phyloP scores from a whole-genome alignment of 2,888 invertebrate species.

The Reticulitermes lucifugus region DNA sequence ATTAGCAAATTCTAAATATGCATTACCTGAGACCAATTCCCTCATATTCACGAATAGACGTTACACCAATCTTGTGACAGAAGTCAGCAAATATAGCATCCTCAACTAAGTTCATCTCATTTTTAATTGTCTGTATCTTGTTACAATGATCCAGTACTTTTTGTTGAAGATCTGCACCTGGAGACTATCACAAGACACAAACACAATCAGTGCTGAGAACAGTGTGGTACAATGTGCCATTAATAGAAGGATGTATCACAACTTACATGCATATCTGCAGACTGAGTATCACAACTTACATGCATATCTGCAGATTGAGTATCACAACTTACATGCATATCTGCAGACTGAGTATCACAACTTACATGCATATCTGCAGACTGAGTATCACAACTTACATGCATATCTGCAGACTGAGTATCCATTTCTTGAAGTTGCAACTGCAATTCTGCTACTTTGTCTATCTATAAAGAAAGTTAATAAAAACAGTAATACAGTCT shows the following conservation, averaged over 20 bases:
- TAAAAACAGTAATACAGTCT: too few species aligned
- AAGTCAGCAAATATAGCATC: constrained; percentile 1
- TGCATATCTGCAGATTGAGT: too few species aligned
- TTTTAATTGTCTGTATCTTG: not conserved
- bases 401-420: not conserved
- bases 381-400: not conserved
- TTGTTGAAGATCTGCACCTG: too few species aligned
- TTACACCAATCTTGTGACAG: not conserved
- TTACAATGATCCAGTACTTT: not conserved
- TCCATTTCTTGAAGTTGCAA: not conserved
- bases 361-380: not conserved
- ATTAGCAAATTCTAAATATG: not conserved
- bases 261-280: not conserved
- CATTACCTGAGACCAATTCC: not conserved
- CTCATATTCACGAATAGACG: not conserved
- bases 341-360: not conserved
- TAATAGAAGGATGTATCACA: too few species aligned
- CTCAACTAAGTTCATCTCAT: constrained; percentile 2
- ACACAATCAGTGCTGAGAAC: too few species aligned
- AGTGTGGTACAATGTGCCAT: too few species aligned
- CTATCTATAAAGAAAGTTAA: not conserved
- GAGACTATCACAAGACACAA: too few species aligned
- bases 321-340: not conserved
- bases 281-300: not conserved
- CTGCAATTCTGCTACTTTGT: not conserved